Percentiles rank a stretch among this genome's conserved stretches.
Evolutionary conservation across 2,113 vertebrate genomes (phyloP).

Genomic region (Protobothrops mucrosquamatus): DNA sequence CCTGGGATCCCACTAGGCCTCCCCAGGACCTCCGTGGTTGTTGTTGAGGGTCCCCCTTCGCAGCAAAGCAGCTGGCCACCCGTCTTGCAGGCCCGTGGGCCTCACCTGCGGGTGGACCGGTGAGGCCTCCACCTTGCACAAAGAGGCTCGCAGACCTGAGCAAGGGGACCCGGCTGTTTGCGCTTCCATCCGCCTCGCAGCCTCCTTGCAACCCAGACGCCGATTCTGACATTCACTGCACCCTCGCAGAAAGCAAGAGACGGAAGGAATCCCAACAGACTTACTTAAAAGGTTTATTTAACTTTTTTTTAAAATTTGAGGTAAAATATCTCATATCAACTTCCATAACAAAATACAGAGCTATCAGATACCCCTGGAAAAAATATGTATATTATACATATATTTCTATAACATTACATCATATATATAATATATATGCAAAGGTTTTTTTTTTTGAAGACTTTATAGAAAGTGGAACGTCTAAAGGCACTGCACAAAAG

Average conservation of each 20-base stretch:
- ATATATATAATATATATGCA: slow-evolving; percentile 82
- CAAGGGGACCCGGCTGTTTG: neutral
- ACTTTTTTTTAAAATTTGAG: slow-evolving; percentile 69
- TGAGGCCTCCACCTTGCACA: neutral
- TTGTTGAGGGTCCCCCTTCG: neutral
- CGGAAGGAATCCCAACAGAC: neutral
- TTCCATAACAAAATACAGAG: slow-evolving; percentile 82
- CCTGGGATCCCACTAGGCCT: neutral
- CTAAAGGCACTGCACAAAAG: slow-evolving; percentile 79
- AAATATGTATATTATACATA: slow-evolving; percentile 85
- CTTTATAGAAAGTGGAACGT: slow-evolving; percentile 74
- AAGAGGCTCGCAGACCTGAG: neutral
- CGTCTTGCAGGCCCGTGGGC: neutral
- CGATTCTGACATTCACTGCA: neutral
- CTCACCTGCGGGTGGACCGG: neutral
- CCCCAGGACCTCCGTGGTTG: fast-evolving
- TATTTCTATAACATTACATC: slow-evolving; percentile 80
- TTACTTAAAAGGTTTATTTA: slow-evolving; percentile 73
- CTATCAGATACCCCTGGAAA: slow-evolving; percentile 79
- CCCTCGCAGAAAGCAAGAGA: neutral
- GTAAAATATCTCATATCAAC: slow-evolving; percentile 77
- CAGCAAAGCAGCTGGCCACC: neutral
- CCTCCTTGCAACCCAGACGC: too few species aligned
- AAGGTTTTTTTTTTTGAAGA: slow-evolving; percentile 68
- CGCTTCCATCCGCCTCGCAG: too few species aligned